phyloP scores from a whole-genome alignment of 2,888 invertebrate species.

The Aquatica leii region DNA sequence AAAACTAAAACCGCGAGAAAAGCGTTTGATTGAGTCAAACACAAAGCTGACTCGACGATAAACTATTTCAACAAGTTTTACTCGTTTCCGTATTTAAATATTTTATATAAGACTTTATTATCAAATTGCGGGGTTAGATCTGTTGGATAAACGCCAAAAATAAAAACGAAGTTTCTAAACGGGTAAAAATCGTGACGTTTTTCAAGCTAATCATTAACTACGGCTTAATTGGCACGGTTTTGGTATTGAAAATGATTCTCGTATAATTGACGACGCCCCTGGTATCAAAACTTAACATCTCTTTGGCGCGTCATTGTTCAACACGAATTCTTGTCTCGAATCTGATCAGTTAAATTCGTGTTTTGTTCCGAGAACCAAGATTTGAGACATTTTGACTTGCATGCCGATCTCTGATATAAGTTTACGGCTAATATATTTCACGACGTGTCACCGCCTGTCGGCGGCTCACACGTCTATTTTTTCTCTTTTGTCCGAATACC shows the following conservation, averaged over 20 bases:
- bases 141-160: too few relatives aligned
- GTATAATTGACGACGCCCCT: constrained; percentile 22
- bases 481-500: constrained; percentile 45
- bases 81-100: too few relatives aligned
- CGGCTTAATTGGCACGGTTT: too few relatives aligned
- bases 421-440: constrained; percentile 56
- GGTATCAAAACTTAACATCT: constrained; percentile 20
- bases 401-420: constrained; percentile 56
- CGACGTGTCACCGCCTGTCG: constrained; percentile 51
- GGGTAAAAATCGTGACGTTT: too few relatives aligned
- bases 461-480: constrained; percentile 49
- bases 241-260: neutral
- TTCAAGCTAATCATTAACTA: too few relatives aligned
- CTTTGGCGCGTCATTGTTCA: constrained; percentile 36
- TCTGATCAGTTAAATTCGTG: constrained; percentile 48
- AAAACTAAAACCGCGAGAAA: too few relatives aligned
- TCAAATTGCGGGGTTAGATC: too few relatives aligned
- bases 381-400: constrained; percentile 50
- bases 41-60: too few relatives aligned
- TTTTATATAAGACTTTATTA: too few relatives aligned
- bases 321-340: constrained; percentile 45
- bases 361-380: constrained; percentile 50
- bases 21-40: too few relatives aligned
- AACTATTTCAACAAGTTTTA: too few relatives aligned
- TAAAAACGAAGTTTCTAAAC: too few relatives aligned